Evolutionary conservation across 2,797 vertebrate species (phyloP).

Genomic region (Sebastolobus alascanus): DNA sequence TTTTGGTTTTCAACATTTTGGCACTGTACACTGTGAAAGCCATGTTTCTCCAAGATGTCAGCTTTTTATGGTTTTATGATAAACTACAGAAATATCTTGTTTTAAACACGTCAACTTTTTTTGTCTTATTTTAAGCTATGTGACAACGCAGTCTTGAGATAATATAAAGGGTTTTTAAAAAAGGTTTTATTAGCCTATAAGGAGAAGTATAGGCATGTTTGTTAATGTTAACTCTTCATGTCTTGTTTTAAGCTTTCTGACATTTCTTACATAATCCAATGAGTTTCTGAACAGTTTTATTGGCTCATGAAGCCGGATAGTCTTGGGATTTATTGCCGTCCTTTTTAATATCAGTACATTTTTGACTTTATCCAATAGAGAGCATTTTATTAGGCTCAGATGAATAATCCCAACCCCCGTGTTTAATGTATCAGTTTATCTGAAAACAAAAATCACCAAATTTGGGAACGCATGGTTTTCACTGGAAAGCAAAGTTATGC

Average conservation of each 20-base stretch:
- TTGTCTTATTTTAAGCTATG: neutral
- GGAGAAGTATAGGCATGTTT: neutral
- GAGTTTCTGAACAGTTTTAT: neutral
- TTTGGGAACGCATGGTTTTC: constrained; percentile 8
- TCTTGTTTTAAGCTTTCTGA: neutral
- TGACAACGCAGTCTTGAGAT: neutral
- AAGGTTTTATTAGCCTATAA: neutral
- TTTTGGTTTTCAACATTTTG: neutral
- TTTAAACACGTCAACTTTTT: too few species aligned
- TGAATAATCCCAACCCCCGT: constrained; percentile 19
- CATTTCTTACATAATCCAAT: neutral
- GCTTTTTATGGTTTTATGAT: neutral
- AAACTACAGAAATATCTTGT: neutral
- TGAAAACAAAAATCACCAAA: constrained; percentile 33
- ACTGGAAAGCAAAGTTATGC: neutral
- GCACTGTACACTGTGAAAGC: neutral
- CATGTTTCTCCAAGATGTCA: neutral
- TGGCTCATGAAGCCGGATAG: neutral
- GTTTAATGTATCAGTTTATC: constrained; percentile 13
- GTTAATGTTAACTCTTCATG: neutral
- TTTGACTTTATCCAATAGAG: neutral
- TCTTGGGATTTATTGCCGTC: neutral
- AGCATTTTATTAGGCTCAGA: constrained; percentile 17
- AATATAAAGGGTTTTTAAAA: neutral
- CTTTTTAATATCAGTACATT: neutral